phyloP scores from a whole-genome alignment of 1,140 invertebrate genomes.

The Cephus cinctus region DNA sequence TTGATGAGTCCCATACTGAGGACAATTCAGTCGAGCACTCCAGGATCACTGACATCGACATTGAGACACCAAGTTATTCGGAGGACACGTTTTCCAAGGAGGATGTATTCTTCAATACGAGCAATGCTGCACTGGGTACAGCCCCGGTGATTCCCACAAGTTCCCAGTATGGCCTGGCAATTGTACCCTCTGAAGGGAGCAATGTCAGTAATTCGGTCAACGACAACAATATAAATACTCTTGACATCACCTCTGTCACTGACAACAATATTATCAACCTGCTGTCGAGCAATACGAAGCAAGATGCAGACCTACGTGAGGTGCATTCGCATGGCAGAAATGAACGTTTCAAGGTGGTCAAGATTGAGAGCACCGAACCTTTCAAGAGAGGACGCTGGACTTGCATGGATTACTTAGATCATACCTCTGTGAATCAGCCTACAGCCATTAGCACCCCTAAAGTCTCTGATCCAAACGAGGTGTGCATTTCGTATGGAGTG shows the following conservation, averaged over 20 bases:
- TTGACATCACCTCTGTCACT: constrained; percentile 54
- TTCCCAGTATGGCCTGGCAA: constrained; percentile 79
- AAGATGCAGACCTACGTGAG: constrained; percentile 66
- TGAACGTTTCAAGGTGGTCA: constrained; percentile 93
- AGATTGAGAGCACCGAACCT: constrained; percentile 93
- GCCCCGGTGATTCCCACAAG: constrained; percentile 82
- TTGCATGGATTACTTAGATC: constrained; percentile 94
- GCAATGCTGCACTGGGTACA: constrained; percentile 70
- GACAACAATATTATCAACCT: constrained; percentile 58
- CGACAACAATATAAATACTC: constrained; percentile 63
- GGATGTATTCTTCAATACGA: constrained; percentile 77
- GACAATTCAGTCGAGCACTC: constrained; percentile 76
- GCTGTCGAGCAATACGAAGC: constrained; percentile 55
- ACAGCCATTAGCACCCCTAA: constrained; percentile 45
- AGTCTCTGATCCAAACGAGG: constrained; percentile 50
- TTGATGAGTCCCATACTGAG: constrained; percentile 89
- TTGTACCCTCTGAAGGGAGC: constrained; percentile 63
- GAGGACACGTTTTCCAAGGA: constrained; percentile 82
- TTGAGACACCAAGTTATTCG: constrained; percentile 82
- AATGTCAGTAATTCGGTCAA: constrained; percentile 64
- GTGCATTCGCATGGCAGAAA: constrained; percentile 73
- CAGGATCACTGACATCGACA: constrained; percentile 76
- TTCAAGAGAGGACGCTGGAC: constrained; percentile 92
- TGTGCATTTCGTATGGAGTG: constrained; percentile 54
- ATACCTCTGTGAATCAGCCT: constrained; percentile 65